Base-by-base conservation (phyloP, 2,888 invertebrate genomes). In the Andrena praecox region DNA sequence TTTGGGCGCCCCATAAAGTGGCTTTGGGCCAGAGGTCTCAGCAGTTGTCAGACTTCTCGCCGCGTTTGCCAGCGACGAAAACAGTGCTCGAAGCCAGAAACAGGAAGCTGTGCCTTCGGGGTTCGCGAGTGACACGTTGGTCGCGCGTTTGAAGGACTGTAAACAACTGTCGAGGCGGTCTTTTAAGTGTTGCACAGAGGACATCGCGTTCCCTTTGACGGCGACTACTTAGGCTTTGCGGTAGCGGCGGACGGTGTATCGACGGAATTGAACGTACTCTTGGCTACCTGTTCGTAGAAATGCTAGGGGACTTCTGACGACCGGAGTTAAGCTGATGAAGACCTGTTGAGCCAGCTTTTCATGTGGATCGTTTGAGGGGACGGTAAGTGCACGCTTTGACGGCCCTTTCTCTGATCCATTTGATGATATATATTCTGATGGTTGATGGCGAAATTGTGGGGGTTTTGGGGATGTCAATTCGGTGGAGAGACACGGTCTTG, bases 111-210 rank as follows among this genome's bases (percentile, higher is more conserved):
- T 50, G 12, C 31, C 42, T 20, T 33, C 7, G 35, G 8, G 12
- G 24, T 52, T 29, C 50, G 33, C 8, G 20, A 60, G 2, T 24
- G 29, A 33, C 20, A 20, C 50, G 50, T 48, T 31, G 33, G 6
- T 24, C 33, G 50, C 7, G 4, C 20, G 33, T 52, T 2, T 16
- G 42, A 20, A n/a, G 2, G 12, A 35, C 24, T 24, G 64, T 73
- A 73, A 73, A 66, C 73, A 66, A 56, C 56, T 73, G 73, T 73
- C 42, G 63, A 10, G 31, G 20, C 62, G 24, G 16, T 59, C 24
- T 56, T 69, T 20, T 20, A 12, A 24, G 33, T n/a, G 35, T 24
- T 20, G 1, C 16, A 20, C n/a, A 12, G 24, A 12, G 42, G 63
- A 42, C 42, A 7, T 16, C 2, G 63, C 4, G 20, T 20, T 60